phyloP scores from a whole-genome alignment of 2,113 vertebrate species.

The Pristiophorus japonicus region DNA sequence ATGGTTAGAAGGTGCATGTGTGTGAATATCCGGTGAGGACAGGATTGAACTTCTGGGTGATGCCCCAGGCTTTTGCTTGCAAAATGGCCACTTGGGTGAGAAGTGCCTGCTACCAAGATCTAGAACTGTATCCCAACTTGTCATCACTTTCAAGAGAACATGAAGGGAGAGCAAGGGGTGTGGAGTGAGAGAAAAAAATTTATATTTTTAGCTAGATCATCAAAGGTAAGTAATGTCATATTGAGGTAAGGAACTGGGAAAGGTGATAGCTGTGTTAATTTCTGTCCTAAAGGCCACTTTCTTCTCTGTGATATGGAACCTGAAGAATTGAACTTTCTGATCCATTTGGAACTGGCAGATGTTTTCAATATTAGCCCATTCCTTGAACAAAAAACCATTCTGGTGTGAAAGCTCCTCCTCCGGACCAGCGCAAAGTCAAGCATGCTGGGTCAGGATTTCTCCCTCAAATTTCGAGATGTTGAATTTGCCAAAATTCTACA shows the following conservation, averaged over 20 bases:
- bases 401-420: not conserved
- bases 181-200: not conserved
- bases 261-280: not conserved
- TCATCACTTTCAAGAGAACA: no score
- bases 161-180: no score
- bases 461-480: no score
- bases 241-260: not conserved
- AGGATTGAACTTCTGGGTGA: not conserved
- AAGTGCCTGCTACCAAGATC: no score
- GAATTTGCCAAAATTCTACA: not conserved
- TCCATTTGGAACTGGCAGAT: no score
- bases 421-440: not conserved
- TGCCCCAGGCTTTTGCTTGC: not conserved
- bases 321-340: no score
- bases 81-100: not conserved
- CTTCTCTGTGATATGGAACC: no score
- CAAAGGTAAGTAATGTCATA: no score
- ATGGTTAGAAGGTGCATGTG: not conserved
- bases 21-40: not conserved
- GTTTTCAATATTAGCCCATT: no score
- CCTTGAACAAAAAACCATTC: not conserved
- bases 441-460: not conserved
- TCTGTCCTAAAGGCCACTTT: no score
- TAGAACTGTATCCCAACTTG: no score
- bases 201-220: not conserved